Evolutionary conservation across 2,888 invertebrate species (phyloP).

Genomic region (Zygogramma bicolorata): DNA sequence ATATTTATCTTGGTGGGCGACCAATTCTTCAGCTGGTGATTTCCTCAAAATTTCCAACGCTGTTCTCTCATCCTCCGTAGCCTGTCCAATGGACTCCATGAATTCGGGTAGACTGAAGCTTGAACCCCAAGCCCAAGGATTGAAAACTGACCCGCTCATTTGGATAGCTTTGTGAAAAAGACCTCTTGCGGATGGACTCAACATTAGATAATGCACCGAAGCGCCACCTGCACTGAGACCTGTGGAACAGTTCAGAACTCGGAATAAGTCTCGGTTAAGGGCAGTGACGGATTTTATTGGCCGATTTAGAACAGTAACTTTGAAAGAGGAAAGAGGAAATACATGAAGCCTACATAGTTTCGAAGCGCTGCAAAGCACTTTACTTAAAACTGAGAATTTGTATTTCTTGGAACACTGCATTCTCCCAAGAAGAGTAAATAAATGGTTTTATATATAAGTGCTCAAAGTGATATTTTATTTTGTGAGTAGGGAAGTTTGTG

Average conservation of each 20-base stretch:
- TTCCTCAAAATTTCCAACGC: slow-evolving; percentile 32
- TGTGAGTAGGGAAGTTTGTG: too few species aligned
- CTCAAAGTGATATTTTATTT: too few species aligned
- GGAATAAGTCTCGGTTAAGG: too few species aligned
- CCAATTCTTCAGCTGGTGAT: slow-evolving; percentile 34
- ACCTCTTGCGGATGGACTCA: slow-evolving; percentile 65
- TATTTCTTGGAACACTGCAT: too few species aligned
- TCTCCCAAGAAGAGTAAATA: too few species aligned
- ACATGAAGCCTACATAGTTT: too few species aligned
- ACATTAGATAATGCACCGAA: slow-evolving; percentile 66
- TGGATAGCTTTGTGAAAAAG: slow-evolving; percentile 48
- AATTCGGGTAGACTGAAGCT: slow-evolving; percentile 32
- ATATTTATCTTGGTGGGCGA: slow-evolving; percentile 14
- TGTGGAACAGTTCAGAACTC: not conserved
- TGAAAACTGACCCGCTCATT: slow-evolving; percentile 41
- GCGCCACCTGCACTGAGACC: slow-evolving; percentile 69
- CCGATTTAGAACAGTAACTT: too few species aligned
- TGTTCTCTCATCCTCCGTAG: slow-evolving; percentile 19
- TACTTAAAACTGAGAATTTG: too few species aligned
- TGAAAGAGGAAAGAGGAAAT: too few species aligned
- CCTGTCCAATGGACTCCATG: slow-evolving; percentile 23
- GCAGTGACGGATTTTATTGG: too few species aligned
- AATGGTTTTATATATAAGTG: too few species aligned
- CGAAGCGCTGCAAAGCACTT: too few species aligned
- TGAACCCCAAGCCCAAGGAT: slow-evolving; percentile 46